A percentile compares a stretch with the other conserved stretches of the same genome.
These are phyloP conservation scores for Cotesia chilonis DNA, from an alignment of 1,140 invertebrate species.

Conservation along the genomic window DNA sequence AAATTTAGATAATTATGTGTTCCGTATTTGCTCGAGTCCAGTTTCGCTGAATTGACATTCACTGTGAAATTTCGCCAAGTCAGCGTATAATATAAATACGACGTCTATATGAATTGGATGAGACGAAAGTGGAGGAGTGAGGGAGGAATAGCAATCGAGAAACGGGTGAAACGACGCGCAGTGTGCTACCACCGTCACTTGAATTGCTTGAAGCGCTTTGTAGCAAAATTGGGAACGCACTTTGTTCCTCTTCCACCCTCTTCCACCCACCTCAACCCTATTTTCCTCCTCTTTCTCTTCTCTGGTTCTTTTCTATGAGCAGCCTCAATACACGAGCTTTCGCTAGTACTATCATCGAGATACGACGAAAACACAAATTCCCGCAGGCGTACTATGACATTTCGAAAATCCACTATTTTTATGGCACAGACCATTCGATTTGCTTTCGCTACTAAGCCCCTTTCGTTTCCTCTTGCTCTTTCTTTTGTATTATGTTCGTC, in stretches of 20 bases:
- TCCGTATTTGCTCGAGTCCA: background rate
- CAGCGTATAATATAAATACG: background rate
- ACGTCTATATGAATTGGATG: slow-evolving; percentile 10
- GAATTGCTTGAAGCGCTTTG: slow-evolving; percentile 42
- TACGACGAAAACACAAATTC: slow-evolving; percentile 34
- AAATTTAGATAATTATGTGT: background rate
- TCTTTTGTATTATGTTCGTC: background rate
- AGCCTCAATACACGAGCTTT: background rate
- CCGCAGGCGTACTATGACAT: slow-evolving; percentile 20
- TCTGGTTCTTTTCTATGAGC: background rate
- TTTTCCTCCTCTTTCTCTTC: background rate
- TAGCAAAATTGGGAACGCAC: slow-evolving; percentile 42
- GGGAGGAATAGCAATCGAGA: slow-evolving; percentile 33
- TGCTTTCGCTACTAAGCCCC: background rate
- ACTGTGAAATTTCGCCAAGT: background rate
- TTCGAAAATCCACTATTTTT: slow-evolving; percentile 13
- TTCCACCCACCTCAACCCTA: background rate
- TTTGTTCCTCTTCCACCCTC: slow-evolving; percentile 30
- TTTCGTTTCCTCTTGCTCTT: background rate
- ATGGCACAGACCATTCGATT: background rate
- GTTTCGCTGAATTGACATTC: slow-evolving; percentile 23
- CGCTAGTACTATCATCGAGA: slow-evolving; percentile 15
- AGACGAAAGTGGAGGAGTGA: background rate
- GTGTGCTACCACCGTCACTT: slow-evolving; percentile 32
- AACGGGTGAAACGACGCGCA: slow-evolving; percentile 33